Conservation (phyloP, 2,888 invertebrate genomes). For the Seira musarum region DNA sequence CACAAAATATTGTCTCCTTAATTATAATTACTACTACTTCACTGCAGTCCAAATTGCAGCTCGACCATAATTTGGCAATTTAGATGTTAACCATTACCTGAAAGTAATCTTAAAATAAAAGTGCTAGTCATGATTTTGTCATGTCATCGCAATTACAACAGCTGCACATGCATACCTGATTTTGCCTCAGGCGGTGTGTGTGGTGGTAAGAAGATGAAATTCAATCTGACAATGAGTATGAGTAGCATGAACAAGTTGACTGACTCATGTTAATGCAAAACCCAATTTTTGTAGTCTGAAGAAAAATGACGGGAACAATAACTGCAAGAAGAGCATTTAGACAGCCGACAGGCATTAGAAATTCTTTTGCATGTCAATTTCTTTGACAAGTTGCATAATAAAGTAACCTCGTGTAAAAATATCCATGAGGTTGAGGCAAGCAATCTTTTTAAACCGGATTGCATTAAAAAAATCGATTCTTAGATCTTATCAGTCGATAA, state of each 20-base stretch:
- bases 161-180: no score
- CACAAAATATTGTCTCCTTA: no score
- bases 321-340: not conserved
- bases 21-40: not conserved
- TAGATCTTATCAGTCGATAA: no score
- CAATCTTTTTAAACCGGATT: no score
- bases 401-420: not conserved
- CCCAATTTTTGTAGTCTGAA: not conserved
- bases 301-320: constrained; percentile 12
- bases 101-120: constrained; percentile 15
- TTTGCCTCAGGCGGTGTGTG: not conserved
- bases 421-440: no score
- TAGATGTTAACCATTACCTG: constrained; percentile 38
- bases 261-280: no score
- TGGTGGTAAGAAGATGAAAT: no score
- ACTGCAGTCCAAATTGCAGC: constrained; percentile 11
- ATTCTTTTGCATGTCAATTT: not conserved
- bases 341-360: not conserved
- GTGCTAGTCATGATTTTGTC: constrained; percentile 3
- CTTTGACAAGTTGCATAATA: not conserved
- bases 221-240: no score
- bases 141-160: constrained; percentile 5
- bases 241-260: no score
- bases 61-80: constrained; percentile 44
- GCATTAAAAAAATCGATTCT: no score